Evolutionary conservation across 2,888 invertebrate genomes (phyloP), one percentile per base, ranked within the genome.

Genomic region (Plutella xylostella): DNA sequence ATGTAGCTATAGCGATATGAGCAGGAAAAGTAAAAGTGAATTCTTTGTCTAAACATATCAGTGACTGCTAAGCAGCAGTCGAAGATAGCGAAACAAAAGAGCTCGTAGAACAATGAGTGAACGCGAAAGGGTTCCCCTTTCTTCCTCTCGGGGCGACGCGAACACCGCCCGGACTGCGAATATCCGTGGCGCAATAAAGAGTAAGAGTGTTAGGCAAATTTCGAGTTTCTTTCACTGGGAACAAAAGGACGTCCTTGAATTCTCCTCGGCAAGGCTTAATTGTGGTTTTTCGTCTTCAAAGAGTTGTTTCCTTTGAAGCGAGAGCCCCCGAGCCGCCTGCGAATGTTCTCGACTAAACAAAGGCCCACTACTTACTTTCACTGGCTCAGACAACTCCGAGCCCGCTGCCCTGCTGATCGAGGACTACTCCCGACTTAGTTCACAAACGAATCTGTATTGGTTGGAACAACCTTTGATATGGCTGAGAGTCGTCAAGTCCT

Each of bases 231-330:
- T 76, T 74, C 68, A 66, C 69, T 65, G 53, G 55, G 60, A 60
- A 63, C 60, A 66, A 70, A 72, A 68, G 66, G 71, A 71, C 65
- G 74, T 72, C 78, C 80, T 79, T 77, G 72, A 73, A 73, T 71
- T 73, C 72, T 70, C 66, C 63, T 65, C 62, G 71, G 78, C 65
- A 71, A 78, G 72, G 72, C 72, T 78, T 77, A 77, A 79, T 80
- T 80, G 78, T 74, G 77, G 75, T 75, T 74, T 72, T 64, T 61
- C 68, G 65, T 68, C 77, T 78, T 75, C 79, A 79, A 80, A 80
- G 79, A 80, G 79, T 78, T 78, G 69, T 63, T 52, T 63, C 68
- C 71, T 76, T 78, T 72, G 74, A 74, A 58, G 60, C 55, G 54
- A 52, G 55, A 55, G 60, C 53, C 54, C 54, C 57, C 56, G 53